These are phyloP conservation scores for Belonocnema kinseyi DNA, from an alignment of 1,140 invertebrate genomes.

Conservation along the genomic window DNA sequence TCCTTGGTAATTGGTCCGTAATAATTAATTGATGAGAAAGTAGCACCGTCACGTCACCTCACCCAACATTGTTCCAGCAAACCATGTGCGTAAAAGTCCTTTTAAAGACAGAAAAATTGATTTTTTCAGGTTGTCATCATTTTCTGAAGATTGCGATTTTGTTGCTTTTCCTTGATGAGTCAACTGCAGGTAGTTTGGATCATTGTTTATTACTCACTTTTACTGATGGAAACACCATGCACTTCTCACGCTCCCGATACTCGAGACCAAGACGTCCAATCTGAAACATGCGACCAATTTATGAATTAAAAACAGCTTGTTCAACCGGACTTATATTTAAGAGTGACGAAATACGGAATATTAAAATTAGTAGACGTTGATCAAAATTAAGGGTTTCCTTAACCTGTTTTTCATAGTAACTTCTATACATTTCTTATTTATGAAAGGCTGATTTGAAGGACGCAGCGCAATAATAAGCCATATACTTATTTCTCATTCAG, in stretches of 20 bases:
- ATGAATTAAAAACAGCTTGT: constrained; percentile 1
- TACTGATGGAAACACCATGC: neutral
- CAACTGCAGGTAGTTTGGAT: neutral
- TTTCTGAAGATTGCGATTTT: neutral
- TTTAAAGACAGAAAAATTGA: neutral
- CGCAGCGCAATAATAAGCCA: too few relatives aligned
- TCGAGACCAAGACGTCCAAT: constrained; percentile 12
- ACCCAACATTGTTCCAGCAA: constrained; percentile 63
- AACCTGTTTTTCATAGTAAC: too few relatives aligned
- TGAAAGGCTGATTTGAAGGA: too few relatives aligned
- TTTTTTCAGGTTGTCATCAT: too few relatives aligned
- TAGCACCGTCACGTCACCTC: constrained; percentile 64
- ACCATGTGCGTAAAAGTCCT: neutral
- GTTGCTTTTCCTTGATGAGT: neutral
- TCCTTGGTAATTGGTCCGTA: neutral
- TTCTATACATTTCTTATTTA: too few relatives aligned
- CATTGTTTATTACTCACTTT: neutral
- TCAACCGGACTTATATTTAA: neutral
- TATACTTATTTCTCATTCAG: too few relatives aligned
- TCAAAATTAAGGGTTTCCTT: too few relatives aligned
- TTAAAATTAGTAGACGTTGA: neutral
- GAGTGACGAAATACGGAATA: neutral
- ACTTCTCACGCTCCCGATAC: constrained; percentile 41
- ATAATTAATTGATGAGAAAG: constrained; percentile 13
- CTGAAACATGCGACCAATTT: constrained; percentile 16